These are phyloP conservation scores for Drosophila rufa DNA, from an alignment of 1,140 invertebrate genomes.

Conservation along the genomic window DNA sequence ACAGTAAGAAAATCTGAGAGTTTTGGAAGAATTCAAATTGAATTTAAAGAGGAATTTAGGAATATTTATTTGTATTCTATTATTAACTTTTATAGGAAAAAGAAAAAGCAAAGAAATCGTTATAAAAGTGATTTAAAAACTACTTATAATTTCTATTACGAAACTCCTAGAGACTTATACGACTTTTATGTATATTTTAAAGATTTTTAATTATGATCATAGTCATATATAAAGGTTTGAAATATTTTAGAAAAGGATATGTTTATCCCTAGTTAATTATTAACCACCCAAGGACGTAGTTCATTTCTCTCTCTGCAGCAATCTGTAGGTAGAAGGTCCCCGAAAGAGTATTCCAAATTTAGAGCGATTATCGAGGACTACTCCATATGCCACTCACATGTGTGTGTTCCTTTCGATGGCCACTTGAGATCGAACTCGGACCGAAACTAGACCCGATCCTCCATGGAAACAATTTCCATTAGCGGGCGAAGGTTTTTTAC, in stretches of 20 bases:
- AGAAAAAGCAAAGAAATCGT: neutral
- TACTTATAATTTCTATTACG: too few species aligned
- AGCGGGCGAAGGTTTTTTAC: constrained; percentile 6
- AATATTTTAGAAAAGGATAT: too few species aligned
- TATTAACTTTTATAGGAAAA: neutral
- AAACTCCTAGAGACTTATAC: too few species aligned
- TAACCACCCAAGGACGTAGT: too few species aligned
- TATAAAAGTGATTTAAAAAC: neutral
- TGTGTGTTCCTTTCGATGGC: constrained; percentile 3
- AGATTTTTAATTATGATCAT: too few species aligned
- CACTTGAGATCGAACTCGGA: constrained; percentile 38
- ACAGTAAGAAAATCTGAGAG: constrained; percentile 4
- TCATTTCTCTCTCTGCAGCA: constrained; percentile 3
- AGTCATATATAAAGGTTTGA: too few species aligned
- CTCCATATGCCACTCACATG: constrained; percentile 47
- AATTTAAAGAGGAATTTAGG: neutral
- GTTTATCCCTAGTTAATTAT: neutral
- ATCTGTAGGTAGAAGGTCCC: constrained; percentile 39
- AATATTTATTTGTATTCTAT: neutral
- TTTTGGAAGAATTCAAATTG: neutral
- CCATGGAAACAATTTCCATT: constrained; percentile 6
- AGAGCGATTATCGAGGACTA: constrained; percentile 48
- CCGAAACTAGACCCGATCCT: constrained; percentile 9
- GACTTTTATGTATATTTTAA: neutral
- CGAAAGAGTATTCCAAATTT: constrained; percentile 43